Evolutionary conservation across 2,888 invertebrate species (phyloP).

Genomic region (Abrostola triplasia): DNA sequence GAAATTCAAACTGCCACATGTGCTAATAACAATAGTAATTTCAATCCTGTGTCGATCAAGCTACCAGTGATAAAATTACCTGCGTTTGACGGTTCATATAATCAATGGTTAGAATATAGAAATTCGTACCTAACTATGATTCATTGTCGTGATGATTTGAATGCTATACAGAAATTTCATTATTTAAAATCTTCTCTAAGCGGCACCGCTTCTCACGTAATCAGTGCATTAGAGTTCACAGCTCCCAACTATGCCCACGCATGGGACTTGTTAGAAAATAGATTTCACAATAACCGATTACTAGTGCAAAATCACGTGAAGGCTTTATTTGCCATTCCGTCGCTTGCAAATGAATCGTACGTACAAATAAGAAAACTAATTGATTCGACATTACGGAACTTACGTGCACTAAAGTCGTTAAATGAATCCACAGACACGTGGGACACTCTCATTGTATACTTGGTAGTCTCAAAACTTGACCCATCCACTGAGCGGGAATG

Average conservation of each 20-base stretch:
- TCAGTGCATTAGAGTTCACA: background rate
- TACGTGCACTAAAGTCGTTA: background rate
- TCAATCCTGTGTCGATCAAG: constrained; percentile 3
- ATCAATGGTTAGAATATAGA: background rate
- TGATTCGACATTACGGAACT: background rate
- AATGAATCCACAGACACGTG: background rate
- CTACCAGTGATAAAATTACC: background rate
- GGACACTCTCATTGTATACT: background rate
- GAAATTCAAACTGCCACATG: background rate
- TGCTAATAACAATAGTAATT: background rate
- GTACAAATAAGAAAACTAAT: background rate
- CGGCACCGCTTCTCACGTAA: background rate
- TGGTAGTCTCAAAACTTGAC: background rate
- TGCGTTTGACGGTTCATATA: background rate
- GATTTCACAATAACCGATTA: background rate
- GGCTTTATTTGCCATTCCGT: background rate
- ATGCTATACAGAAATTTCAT: too few relatives aligned
- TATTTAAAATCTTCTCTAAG: background rate
- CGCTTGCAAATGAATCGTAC: background rate
- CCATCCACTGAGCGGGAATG: background rate
- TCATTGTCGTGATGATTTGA: background rate
- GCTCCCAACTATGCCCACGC: background rate
- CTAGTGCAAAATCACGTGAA: background rate
- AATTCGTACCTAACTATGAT: background rate
- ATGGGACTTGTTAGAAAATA: background rate